Percentiles rank a stretch among this genome's conserved stretches.
These are phyloP conservation scores for Onychorhynchus coronatus DNA, from an alignment of 2,113 vertebrate species.

Conservation along the genomic window DNA sequence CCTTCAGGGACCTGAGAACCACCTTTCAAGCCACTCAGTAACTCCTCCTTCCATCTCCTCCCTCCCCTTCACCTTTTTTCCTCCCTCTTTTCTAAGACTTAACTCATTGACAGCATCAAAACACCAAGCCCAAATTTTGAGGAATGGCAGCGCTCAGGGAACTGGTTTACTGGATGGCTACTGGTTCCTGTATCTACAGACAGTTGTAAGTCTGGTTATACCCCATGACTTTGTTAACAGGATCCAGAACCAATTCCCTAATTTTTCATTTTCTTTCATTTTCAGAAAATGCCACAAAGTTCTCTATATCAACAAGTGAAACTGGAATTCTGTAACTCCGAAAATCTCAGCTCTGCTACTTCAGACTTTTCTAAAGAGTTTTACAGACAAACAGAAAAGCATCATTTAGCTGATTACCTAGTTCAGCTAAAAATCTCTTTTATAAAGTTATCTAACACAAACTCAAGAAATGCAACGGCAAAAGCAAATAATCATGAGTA, in stretches of 20 bases:
- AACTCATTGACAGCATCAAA: background rate
- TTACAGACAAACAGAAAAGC: background rate
- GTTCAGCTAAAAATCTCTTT: background rate
- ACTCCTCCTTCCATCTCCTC: background rate
- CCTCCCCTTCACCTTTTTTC: accelerated
- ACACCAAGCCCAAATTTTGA: background rate
- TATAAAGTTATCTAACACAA: background rate
- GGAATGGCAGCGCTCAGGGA: background rate
- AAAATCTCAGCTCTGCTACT: background rate
- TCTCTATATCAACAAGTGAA: background rate
- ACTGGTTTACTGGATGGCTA: background rate
- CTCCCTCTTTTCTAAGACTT: background rate
- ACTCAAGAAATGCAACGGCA: background rate
- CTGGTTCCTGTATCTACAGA: background rate
- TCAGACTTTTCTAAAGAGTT: background rate
- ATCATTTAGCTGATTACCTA: background rate
- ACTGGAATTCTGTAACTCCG: background rate
- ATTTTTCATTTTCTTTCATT: background rate
- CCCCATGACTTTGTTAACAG: background rate
- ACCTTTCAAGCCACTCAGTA: background rate
- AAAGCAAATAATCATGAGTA: background rate
- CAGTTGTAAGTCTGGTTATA: background rate
- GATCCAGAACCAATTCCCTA: accelerated
- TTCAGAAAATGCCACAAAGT: background rate
- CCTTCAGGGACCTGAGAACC: background rate